These are phyloP conservation scores for Hypomecis punctinalis DNA, from an alignment of 2,888 invertebrate genomes.

Conservation along the genomic window DNA sequence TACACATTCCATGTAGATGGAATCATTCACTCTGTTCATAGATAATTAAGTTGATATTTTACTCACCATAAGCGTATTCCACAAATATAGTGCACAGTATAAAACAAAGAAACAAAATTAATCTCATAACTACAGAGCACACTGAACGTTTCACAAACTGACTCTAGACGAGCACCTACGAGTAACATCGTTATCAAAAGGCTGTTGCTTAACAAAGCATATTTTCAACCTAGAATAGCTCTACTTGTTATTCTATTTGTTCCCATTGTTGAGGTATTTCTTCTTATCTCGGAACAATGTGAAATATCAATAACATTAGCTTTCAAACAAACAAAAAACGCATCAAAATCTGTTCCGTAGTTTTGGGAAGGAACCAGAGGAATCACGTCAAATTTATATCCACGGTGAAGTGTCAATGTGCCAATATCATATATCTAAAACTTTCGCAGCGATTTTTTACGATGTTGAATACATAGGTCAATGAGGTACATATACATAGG, in stretches of 20 bases:
- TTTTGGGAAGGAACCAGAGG: no score
- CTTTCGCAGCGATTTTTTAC: no score
- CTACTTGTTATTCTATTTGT: not conserved
- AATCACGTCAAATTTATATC: no score
- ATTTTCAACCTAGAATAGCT: not conserved
- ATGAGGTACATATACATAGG: no score
- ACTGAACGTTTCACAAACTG: not conserved
- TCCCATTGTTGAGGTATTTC: not conserved
- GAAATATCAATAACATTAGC: no score
- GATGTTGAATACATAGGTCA: no score
- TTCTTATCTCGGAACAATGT: not conserved
- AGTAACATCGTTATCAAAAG: conserved; percentile 1
- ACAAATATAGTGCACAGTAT: not conserved
- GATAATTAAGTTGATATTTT: not conserved
- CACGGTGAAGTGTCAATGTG: no score
- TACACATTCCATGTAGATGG: no score
- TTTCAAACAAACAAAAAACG: no score
- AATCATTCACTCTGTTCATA: not conserved
- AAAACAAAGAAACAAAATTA: conserved; percentile 10
- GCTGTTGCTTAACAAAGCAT: not conserved
- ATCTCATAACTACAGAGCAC: conserved; percentile 19
- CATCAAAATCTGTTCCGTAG: no score
- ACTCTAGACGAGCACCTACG: not conserved
- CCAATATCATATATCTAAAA: no score
- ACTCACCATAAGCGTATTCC: not conserved